phyloP scores from a whole-genome alignment of 2,888 invertebrate species.

The Diplazon laetatorius region DNA sequence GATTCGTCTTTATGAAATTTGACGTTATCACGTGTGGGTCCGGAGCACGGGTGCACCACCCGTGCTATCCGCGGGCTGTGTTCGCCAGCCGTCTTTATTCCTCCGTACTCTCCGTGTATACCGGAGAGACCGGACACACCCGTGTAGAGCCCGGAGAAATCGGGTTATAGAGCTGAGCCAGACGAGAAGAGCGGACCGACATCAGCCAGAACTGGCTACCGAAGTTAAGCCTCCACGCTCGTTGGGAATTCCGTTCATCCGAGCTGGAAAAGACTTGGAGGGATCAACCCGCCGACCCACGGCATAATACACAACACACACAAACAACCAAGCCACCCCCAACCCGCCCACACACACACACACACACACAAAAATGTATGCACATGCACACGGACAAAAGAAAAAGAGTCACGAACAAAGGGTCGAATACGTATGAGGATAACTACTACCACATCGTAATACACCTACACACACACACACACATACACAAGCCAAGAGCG shows the following conservation, averaged over 20 bases:
- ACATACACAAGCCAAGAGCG: slow-evolving; percentile 28
- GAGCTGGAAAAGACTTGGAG: slow-evolving; percentile 53
- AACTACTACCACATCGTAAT: slow-evolving; percentile 5
- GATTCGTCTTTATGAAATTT: slow-evolving; percentile 71
- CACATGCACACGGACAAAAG: background rate
- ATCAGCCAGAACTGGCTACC: slow-evolving; percentile 34
- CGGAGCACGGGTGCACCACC: slow-evolving; percentile 27
- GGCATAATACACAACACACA: slow-evolving; percentile 45
- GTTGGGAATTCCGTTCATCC: slow-evolving; percentile 52
- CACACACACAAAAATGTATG: background rate
- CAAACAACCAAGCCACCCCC: slow-evolving; percentile 27
- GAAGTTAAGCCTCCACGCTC: slow-evolving; percentile 55
- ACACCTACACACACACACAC: too few relatives aligned
- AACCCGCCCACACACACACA: slow-evolving; percentile 29
- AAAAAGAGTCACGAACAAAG: slow-evolving; percentile 7
- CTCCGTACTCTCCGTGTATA: background rate
- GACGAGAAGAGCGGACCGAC: background rate
- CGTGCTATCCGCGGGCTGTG: slow-evolving; percentile 27
- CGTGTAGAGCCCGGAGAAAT: background rate
- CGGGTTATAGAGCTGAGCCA: slow-evolving; percentile 12
- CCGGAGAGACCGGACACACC: slow-evolving; percentile 11
- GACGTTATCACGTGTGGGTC: slow-evolving; percentile 40
- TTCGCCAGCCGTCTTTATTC: slow-evolving; percentile 43
- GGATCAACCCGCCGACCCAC: slow-evolving; percentile 56
- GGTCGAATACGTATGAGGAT: slow-evolving; percentile 16